A percentile compares a stretch with the other conserved stretches of the same genome.
Conservation (phyloP, 1,140 invertebrate genomes). For the Dinoponera quadriceps region DNA sequence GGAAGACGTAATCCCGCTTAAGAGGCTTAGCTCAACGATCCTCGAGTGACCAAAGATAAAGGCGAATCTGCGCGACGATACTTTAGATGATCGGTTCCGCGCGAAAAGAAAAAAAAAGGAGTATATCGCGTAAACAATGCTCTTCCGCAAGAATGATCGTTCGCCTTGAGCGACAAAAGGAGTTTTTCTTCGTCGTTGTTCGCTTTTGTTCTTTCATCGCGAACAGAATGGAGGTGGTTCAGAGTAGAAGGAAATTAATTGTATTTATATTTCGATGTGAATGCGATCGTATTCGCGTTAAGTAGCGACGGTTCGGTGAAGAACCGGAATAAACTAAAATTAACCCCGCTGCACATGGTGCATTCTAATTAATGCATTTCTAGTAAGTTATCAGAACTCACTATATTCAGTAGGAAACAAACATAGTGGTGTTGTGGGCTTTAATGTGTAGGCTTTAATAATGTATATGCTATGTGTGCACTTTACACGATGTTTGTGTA, state of each 20-base stretch:
- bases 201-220: not conserved
- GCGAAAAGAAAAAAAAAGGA: not conserved
- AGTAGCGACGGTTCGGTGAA: not conserved
- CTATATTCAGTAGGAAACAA: too few species aligned
- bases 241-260: not conserved
- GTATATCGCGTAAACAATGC: not conserved
- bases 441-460: too few species aligned
- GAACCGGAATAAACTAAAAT: too few species aligned
- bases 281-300: constrained; percentile 1
- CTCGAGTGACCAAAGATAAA: constrained; percentile 73
- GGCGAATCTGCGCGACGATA: constrained; percentile 13
- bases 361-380: too few species aligned
- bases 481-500: too few species aligned
- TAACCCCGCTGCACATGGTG: not conserved
- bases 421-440: too few species aligned
- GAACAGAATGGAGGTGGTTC: not conserved
- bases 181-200: not conserved
- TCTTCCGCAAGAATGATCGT: not conserved
- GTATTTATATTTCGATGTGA: not conserved
- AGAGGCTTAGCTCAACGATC: constrained; percentile 74
- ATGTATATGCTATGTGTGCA: too few species aligned
- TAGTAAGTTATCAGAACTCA: too few species aligned
- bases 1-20: constrained; percentile 73
- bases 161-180: not conserved
- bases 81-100: constrained; percentile 17